Base-by-base conservation (phyloP, 30 jellyfish, hydroid and myxozoan species). In the Cassiopea xamachana region DNA sequence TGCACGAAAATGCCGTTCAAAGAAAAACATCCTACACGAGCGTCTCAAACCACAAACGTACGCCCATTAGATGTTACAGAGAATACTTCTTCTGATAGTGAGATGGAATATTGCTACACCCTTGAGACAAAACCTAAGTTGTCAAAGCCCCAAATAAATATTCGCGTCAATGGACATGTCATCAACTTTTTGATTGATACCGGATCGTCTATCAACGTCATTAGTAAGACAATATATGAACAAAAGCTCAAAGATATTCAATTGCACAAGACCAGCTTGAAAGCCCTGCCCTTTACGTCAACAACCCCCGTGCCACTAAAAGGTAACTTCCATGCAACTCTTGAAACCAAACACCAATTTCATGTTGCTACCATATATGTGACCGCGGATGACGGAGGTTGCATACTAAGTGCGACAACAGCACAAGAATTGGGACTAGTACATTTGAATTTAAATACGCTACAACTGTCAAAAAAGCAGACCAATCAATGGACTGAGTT, bases 321-420 rank as follows among this genome's bases (percentile, higher is more conserved):
- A 75, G 93, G 87, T 48, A 85, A 73, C 46, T 75, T 85, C 61
- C 73, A 73, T 15, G 15, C 93, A 2, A 47, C 78, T 27, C n/a
- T 85, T 7, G 93, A 85, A 74, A 13, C 93, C 9, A 73, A 50
- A 48, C 55, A 59, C 17, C 55, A 75, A 45, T 60, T 46, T 58
- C 45, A 87, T 18, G 80, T 85, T 46, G 93, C 87, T 15, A 85
- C 67, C 58, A 50, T 85, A 60, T 74, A 73, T 85, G 87, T 85
- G 68, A 85, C 82, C 44, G 87, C 18, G 46, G 81, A 87, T 13
- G 90, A 87, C 77, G 94, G 89, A 55, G 94, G 94, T 15, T 87
- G 89, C 64, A 19, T 87, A 60, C 94, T 87, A 19, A 77, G 89
- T 71, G 49, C 89, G 0, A 45, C n/a, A 39, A 78, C 94, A 14